These are phyloP conservation scores for Pegoplata infirma DNA, from an alignment of 2,888 invertebrate species.

Conservation along the genomic window DNA sequence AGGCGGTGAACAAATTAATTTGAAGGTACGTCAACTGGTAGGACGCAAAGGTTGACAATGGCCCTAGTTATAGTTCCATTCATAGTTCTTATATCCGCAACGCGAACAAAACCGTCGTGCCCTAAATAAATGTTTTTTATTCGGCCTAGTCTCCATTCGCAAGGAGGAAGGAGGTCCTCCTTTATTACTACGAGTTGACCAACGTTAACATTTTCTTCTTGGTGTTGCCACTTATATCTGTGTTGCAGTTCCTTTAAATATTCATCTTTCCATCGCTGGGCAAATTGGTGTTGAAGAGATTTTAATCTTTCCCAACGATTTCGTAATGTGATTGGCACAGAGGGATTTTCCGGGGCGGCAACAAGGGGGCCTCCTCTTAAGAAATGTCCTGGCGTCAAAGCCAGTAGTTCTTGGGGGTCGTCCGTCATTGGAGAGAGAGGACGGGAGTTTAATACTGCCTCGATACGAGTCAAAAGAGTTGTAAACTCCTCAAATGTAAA, in stretches of 20 bases:
- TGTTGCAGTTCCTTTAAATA: constrained; percentile 1
- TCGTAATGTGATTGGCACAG: not conserved
- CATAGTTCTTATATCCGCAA: too few species aligned
- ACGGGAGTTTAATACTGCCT: constrained; percentile 40
- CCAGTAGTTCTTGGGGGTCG: constrained; percentile 14
- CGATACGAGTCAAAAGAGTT: constrained; percentile 20
- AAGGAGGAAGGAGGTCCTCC: constrained; percentile 13
- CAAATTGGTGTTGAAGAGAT: constrained; percentile 26
- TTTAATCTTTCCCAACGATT: constrained; percentile 39
- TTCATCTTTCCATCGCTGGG: constrained; percentile 30
- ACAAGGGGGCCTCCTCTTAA: constrained; percentile 20
- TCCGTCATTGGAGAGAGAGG: constrained; percentile 30
- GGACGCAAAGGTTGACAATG: too few species aligned
- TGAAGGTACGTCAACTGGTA: too few species aligned
- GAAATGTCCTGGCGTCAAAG: constrained; percentile 46
- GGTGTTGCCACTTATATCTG: constrained; percentile 3
- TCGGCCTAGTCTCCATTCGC: too few species aligned
- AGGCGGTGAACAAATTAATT: too few species aligned
- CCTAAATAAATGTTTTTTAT: too few species aligned
- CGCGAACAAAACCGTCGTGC: too few species aligned
- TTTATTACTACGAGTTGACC: constrained; percentile 2
- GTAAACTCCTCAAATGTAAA: constrained; percentile 44
- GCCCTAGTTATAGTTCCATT: too few species aligned
- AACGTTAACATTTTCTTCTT: constrained; percentile 4
- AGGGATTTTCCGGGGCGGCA: not conserved